These are phyloP conservation scores for Poecilobothrus nobilitatus DNA, from an alignment of 2,888 invertebrate species.

Conservation along the genomic window DNA sequence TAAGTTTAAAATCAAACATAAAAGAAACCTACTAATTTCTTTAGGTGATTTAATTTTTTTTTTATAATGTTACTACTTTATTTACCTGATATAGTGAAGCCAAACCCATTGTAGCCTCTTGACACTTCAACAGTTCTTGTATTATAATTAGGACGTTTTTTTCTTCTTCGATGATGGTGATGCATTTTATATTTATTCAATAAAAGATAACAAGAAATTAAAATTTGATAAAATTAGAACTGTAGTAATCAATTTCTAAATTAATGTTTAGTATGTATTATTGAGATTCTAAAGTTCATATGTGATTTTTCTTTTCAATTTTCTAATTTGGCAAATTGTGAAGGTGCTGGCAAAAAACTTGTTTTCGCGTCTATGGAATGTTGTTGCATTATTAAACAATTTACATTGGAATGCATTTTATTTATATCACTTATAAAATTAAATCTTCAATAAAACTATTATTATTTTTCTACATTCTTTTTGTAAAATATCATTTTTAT, in stretches of 20 bases:
- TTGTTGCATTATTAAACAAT: not conserved
- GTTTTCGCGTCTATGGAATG: not conserved
- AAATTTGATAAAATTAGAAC: not conserved
- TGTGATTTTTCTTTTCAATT: not conserved
- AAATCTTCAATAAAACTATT: not conserved
- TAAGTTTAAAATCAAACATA: not conserved
- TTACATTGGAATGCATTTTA: not conserved
- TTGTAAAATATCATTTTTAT: not conserved
- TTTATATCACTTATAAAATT: not conserved
- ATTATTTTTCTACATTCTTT: not conserved
- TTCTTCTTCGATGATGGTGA: constrained; percentile 48
- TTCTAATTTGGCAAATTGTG: not conserved
- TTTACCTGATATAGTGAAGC: constrained; percentile 85
- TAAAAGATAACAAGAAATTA: not conserved
- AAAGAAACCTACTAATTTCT: not conserved
- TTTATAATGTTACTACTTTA: not conserved
- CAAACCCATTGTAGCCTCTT: constrained; percentile 82
- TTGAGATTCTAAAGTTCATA: not conserved
- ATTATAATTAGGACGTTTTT: constrained; percentile 56
- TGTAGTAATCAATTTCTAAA: not conserved
- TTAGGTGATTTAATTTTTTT: not conserved
- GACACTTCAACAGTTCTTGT: constrained; percentile 63
- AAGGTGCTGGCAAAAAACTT: constrained; percentile 3
- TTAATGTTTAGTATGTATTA: not conserved
- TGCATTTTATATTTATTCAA: constrained; percentile 19